A percentile compares a stretch with the other conserved stretches of the same genome.
phyloP scores from a whole-genome alignment of 2,113 vertebrate species.

The Alexandromys fortis region DNA sequence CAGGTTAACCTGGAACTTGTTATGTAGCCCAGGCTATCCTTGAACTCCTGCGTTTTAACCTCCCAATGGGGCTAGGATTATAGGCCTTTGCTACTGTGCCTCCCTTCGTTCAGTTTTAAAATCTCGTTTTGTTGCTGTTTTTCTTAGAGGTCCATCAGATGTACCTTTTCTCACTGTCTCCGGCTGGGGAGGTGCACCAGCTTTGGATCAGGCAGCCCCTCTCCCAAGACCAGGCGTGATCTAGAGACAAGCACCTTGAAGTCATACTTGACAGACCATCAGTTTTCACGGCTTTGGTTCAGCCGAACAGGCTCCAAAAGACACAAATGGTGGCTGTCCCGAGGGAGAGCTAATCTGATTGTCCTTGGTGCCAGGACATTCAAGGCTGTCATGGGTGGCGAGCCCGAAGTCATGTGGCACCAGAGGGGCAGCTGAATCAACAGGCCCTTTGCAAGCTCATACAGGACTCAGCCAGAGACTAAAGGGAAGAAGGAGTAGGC shows the following conservation, averaged over 20 bases:
- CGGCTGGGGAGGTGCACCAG: background rate
- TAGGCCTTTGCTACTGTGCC: background rate
- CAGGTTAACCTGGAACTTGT: background rate
- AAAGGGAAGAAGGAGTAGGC: background rate
- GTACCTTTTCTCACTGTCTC: background rate
- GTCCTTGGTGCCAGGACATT: conserved; percentile 70
- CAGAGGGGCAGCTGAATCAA: conserved; percentile 72
- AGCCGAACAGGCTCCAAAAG: conserved; percentile 51
- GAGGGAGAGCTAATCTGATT: conserved; percentile 66
- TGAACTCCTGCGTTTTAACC: background rate
- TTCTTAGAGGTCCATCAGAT: background rate
- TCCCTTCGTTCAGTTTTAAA: background rate
- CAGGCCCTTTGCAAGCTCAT: conserved; percentile 45
- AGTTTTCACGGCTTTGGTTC: conserved; percentile 48
- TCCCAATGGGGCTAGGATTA: background rate
- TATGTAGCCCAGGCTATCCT: background rate
- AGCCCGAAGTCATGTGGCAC: conserved; percentile 67
- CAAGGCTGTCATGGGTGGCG: conserved; percentile 68
- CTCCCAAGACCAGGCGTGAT: background rate
- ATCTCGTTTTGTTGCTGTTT: background rate
- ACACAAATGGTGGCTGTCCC: conserved; percentile 55
- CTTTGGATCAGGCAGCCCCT: background rate
- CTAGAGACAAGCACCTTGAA: background rate
- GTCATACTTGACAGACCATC: background rate
- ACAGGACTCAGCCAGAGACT: background rate